Conservation (phyloP, 1,140 invertebrate species). For the Drosophila sturtevanti region DNA sequence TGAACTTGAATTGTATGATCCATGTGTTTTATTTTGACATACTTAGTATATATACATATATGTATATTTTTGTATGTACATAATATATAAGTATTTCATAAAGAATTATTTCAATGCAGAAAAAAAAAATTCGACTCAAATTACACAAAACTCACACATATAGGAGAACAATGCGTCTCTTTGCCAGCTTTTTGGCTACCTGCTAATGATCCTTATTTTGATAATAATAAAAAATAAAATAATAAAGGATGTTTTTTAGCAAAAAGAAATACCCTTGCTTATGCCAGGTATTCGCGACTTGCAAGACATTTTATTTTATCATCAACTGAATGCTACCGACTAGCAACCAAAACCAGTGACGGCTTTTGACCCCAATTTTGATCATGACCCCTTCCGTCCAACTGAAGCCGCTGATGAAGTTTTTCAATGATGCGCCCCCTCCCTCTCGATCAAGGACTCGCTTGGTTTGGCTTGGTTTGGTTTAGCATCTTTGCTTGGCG, state of each 20-base stretch:
- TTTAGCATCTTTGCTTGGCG: constrained; percentile 17
- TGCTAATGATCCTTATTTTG: constrained; percentile 55
- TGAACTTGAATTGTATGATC: constrained; percentile 68
- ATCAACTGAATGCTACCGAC: constrained; percentile 3
- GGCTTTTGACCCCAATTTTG: constrained; percentile 10
- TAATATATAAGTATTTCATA: constrained; percentile 2
- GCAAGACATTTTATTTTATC: constrained; percentile 10
- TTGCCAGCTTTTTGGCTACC: constrained; percentile 51
- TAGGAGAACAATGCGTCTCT: constrained; percentile 34
- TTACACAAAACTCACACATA: constrained; percentile 56
- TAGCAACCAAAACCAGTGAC: neutral
- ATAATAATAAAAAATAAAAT: neutral
- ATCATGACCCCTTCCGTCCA: constrained; percentile 11
- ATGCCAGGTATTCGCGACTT: constrained; percentile 53
- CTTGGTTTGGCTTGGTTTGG: constrained; percentile 6
- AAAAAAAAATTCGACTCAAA: constrained; percentile 44
- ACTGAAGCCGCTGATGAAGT: neutral
- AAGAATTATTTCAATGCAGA: constrained; percentile 15
- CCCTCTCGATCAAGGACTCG: constrained; percentile 49
- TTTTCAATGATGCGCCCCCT: constrained; percentile 44
- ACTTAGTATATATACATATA: constrained; percentile 17
- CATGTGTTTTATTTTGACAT: constrained; percentile 59
- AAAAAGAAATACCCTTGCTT: constrained; percentile 47
- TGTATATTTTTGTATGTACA: neutral
- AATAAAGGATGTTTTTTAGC: constrained; percentile 14